phyloP scores from a whole-genome alignment of 2,113 vertebrate genomes.

The Cottus gobio region DNA sequence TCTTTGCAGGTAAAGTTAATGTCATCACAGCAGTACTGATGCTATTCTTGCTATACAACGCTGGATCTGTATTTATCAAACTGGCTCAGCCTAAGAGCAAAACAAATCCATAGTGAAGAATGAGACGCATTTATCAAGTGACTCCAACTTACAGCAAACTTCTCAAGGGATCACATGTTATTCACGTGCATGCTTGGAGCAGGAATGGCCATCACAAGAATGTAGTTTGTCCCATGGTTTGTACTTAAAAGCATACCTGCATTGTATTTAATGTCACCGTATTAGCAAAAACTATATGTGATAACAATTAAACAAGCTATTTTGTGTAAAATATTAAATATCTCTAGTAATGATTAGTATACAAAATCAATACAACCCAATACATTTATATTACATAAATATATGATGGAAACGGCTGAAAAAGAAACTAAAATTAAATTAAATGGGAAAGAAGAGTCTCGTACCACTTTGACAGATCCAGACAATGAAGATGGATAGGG shows the following conservation, averaged over 20 bases:
- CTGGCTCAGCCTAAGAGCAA: not conserved
- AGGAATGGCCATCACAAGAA: not conserved
- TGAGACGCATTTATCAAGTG: not conserved
- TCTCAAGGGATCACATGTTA: not conserved
- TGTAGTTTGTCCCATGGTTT: not conserved
- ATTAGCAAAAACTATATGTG: not conserved
- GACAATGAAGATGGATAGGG: not conserved
- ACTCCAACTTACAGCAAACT: not conserved
- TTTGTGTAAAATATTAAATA: not conserved
- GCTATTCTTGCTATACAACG: not conserved
- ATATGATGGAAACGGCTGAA: not conserved
- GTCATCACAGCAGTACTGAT: not conserved
- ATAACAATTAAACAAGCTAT: not conserved
- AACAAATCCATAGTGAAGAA: not conserved
- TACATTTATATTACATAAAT: too few species aligned
- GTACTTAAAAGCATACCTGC: not conserved
- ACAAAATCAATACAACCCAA: not conserved
- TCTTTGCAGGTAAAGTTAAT: slow-evolving; percentile 43
- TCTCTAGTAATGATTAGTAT: not conserved
- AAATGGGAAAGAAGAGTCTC: too few species aligned
- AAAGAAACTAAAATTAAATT: not conserved
- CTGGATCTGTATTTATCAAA: not conserved
- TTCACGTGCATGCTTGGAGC: not conserved
- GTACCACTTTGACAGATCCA: not conserved
- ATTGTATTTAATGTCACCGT: not conserved